Evolutionary conservation across 2,113 vertebrate species (phyloP).

Genomic region (Paracanthobrama guichenoti): DNA sequence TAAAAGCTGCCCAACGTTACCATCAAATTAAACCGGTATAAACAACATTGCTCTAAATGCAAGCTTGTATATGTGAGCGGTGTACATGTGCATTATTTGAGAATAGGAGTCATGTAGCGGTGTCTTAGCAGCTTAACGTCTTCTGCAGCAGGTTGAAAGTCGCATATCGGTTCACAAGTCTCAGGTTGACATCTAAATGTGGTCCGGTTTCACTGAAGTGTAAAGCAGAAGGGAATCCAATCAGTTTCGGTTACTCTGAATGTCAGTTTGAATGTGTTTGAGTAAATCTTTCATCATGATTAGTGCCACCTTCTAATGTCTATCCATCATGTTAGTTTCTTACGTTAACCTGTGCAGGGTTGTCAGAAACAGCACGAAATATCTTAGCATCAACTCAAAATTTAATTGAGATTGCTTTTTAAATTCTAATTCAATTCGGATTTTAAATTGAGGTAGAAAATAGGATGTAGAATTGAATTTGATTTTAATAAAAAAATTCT

Average conservation of each 20-base stretch:
- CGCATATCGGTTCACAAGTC: background rate
- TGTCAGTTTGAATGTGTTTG: slow-evolving; percentile 1
- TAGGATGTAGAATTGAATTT: background rate
- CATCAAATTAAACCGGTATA: slow-evolving; percentile 50
- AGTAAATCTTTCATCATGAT: slow-evolving; percentile 11
- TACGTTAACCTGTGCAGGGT: background rate
- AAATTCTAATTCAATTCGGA: background rate
- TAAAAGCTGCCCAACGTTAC: slow-evolving; percentile 39
- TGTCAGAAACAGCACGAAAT: background rate
- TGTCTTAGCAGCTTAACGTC: background rate
- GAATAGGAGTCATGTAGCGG: background rate
- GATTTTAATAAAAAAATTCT: background rate
- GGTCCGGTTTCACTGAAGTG: slow-evolving; percentile 2
- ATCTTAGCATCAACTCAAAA: background rate
- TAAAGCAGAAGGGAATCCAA: slow-evolving; percentile 25
- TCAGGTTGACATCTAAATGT: background rate
- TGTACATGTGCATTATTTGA: slow-evolving; percentile 31
- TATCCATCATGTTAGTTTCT: background rate
- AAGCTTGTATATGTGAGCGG: slow-evolving; percentile 28
- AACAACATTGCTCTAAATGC: slow-evolving; percentile 40
- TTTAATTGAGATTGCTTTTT: background rate
- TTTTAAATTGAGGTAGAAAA: background rate
- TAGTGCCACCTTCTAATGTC: slow-evolving; percentile 14
- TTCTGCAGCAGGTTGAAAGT: slow-evolving; percentile 15
- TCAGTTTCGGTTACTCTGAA: slow-evolving; percentile 17